These are phyloP conservation scores for Lophotis ruficrista DNA, from an alignment of 2,113 vertebrate genomes.

Conservation along the genomic window DNA sequence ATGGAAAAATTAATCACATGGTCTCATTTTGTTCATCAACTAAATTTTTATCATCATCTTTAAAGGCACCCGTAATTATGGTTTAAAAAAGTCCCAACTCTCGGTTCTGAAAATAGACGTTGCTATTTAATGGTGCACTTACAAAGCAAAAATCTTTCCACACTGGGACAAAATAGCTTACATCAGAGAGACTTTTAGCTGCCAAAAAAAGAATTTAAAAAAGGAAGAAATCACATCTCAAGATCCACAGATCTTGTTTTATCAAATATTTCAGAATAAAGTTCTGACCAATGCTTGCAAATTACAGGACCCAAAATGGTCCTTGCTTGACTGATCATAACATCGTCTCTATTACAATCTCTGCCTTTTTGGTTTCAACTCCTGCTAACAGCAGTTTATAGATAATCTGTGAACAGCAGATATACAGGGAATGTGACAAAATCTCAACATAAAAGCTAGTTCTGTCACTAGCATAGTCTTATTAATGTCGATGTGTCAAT, in stretches of 20 bases:
- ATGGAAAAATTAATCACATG: conserved; percentile 18
- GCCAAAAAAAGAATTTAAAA: neutral
- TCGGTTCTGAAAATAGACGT: neutral
- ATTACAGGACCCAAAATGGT: neutral
- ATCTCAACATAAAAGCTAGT: neutral
- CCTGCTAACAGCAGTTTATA: neutral
- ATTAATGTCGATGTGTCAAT: neutral
- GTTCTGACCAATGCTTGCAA: neutral
- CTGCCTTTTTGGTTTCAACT: neutral
- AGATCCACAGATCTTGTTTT: neutral
- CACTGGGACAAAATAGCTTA: neutral
- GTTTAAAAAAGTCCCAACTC: neutral
- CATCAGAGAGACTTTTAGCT: neutral
- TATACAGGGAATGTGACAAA: neutral
- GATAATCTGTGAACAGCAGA: neutral
- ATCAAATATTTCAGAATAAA: neutral
- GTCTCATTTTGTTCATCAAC: neutral
- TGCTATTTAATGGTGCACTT: neutral
- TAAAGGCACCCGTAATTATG: conserved; percentile 19
- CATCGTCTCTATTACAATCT: neutral
- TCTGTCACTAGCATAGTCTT: neutral
- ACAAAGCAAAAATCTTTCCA: neutral
- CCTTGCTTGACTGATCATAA: neutral
- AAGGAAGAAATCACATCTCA: neutral
- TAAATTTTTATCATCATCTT: conserved; percentile 13